Percentiles rank a stretch among this genome's conserved stretches.
phyloP scores from a whole-genome alignment of 2,888 invertebrate genomes.

The Rhingia rostrata region DNA sequence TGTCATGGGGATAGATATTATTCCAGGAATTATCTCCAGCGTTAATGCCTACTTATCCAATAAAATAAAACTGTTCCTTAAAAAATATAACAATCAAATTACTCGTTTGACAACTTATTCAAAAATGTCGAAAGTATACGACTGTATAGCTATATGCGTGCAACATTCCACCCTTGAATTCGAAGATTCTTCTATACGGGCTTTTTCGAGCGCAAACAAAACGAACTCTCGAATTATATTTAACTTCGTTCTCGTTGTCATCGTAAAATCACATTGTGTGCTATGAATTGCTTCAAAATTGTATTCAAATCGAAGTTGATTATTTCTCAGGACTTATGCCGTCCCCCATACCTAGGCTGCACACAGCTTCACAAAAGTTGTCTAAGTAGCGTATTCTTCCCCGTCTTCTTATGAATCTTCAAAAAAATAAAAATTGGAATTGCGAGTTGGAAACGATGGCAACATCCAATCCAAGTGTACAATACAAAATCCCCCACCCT shows the following conservation, averaged over 20 bases:
- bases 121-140: neutral
- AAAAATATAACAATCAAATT: slow-evolving; percentile 25
- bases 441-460: slow-evolving; percentile 55
- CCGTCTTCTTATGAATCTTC: slow-evolving; percentile 9
- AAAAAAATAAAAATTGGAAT: slow-evolving; percentile 47
- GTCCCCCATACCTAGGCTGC: neutral
- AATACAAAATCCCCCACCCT: neutral
- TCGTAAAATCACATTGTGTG: slow-evolving; percentile 58
- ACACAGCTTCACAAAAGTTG: neutral
- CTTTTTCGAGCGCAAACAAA: neutral
- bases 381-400: slow-evolving; percentile 41
- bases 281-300: slow-evolving; percentile 55
- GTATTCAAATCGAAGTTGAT: slow-evolving; percentile 58
- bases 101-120: neutral
- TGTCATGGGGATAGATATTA: no score
- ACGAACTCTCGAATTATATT: slow-evolving; percentile 31
- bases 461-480: slow-evolving; percentile 45
- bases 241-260: slow-evolving; percentile 56
- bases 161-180: neutral
- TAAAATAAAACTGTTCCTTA: neutral
- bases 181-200: neutral
- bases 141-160: neutral
- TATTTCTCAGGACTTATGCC: slow-evolving; percentile 24
- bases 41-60: neutral
- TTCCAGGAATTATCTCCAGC: no score